Evolutionary conservation across 2,797 vertebrate genomes (phyloP).

Genomic region (Sarcoramphus papa): DNA sequence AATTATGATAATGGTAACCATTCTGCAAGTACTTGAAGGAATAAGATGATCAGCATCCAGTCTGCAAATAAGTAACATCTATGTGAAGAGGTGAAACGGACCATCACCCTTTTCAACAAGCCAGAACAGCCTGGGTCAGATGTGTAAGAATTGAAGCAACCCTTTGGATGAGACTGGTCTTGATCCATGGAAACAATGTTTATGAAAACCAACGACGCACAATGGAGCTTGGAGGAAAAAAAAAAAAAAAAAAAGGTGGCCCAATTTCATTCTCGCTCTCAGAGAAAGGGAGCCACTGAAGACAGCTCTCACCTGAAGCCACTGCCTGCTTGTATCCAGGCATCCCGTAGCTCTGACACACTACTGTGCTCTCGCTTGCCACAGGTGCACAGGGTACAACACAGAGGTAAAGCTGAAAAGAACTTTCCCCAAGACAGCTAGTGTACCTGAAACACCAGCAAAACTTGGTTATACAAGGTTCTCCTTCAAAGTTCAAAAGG

Average conservation of each 20-base stretch:
- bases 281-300: neutral
- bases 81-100: neutral
- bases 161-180: neutral
- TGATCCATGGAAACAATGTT: neutral
- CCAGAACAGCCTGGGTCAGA: neutral
- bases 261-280: neutral
- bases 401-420: neutral
- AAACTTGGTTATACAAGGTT: neutral
- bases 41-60: neutral
- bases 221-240: neutral
- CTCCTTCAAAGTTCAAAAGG: neutral
- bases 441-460: neutral
- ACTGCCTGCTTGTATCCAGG: neutral
- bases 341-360: neutral
- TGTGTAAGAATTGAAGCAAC: neutral
- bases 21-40: neutral
- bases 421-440: neutral
- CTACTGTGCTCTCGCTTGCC: neutral
- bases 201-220: neutral
- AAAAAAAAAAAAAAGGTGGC: neutral
- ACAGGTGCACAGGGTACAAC: neutral
- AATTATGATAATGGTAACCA: neutral
- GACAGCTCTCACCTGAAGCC: neutral
- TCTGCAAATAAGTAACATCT: neutral
- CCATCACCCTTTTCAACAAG: neutral